Evolutionary conservation across 2,888 invertebrate genomes (phyloP).

Genomic region (Leucophenga montana): DNA sequence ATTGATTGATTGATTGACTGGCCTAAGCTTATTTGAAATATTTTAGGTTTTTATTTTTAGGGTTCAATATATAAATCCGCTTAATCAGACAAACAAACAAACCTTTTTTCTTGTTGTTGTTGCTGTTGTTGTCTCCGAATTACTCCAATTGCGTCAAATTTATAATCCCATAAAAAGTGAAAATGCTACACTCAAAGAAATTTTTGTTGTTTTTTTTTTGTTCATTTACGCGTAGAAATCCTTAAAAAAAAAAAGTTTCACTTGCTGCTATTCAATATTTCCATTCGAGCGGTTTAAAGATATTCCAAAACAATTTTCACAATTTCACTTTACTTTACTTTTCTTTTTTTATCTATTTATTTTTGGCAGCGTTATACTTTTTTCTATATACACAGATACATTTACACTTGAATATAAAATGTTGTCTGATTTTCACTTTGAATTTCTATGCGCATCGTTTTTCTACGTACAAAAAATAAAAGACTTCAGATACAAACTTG

Average conservation of each 20-base stretch:
- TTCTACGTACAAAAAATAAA: conserved; percentile 10
- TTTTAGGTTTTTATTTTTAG: not conserved
- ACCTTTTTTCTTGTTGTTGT: not conserved
- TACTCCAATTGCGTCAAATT: conserved; percentile 39
- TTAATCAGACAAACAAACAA: not conserved
- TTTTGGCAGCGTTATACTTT: conserved; percentile 7
- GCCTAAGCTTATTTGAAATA: not conserved
- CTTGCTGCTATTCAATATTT: not conserved
- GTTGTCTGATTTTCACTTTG: conserved; percentile 53
- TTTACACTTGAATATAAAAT: conserved; percentile 38
- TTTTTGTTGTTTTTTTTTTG: not conserved
- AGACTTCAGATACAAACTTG: conserved; percentile 16
- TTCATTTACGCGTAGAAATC: not conserved
- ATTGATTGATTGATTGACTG: conserved; percentile 30
- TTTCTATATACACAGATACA: conserved; percentile 21
- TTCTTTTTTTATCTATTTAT: conserved; percentile 5
- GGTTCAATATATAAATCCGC: not conserved
- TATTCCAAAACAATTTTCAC: not conserved
- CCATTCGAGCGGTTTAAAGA: too few relatives aligned
- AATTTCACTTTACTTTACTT: conserved; percentile 30
- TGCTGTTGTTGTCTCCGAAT: conserved; percentile 5
- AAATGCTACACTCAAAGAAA: conserved; percentile 36
- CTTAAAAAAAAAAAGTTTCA: not conserved
- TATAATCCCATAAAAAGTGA: conserved; percentile 58
- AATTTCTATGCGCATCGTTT: conserved; percentile 44